Percentiles rank a stretch among this genome's conserved stretches.
Conservation (phyloP, 2,888 invertebrate genomes). For the Yponomeuta cagnagella region DNA sequence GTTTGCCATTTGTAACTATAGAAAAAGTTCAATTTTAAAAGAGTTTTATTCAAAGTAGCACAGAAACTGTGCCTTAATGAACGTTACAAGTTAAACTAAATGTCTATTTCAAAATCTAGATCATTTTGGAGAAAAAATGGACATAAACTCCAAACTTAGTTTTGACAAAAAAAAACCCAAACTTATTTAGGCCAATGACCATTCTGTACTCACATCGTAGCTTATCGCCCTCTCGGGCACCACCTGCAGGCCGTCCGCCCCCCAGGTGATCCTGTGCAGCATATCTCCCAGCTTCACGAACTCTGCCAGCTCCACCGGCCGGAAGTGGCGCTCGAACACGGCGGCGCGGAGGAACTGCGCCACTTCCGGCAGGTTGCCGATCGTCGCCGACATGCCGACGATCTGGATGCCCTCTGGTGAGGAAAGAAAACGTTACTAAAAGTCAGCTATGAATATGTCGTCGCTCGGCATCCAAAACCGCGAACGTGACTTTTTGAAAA, state of each 20-base stretch:
- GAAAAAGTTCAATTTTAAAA: too few relatives aligned
- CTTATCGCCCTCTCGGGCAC: conserved; percentile 42
- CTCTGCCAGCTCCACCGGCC: conserved; percentile 91
- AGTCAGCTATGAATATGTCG: neutral
- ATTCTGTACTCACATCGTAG: conserved; percentile 42
- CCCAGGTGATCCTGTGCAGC: conserved; percentile 57
- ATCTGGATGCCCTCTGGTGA: conserved; percentile 81
- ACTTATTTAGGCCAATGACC: too few relatives aligned
- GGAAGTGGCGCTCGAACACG: conserved; percentile 88
- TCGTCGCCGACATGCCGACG: conserved; percentile 98
- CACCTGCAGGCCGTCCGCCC: conserved; percentile 36
- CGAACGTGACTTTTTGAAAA: too few relatives aligned
- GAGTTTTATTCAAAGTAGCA: too few relatives aligned
- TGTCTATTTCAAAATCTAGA: too few relatives aligned
- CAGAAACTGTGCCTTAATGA: too few relatives aligned
- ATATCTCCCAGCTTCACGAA: conserved; percentile 83
- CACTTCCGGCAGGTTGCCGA: conserved; percentile 91
- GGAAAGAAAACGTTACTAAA: neutral
- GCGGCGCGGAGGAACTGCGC: conserved; percentile 87
- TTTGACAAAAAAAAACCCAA: too few relatives aligned
- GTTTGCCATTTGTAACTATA: too few relatives aligned
- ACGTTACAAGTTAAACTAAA: too few relatives aligned
- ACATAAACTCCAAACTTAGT: too few relatives aligned
- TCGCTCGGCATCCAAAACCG: too few relatives aligned
- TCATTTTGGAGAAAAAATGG: too few relatives aligned